Evolutionary conservation across 1,140 invertebrate genomes (phyloP), one percentile per base, ranked within the genome.

Genomic region (Onthophagus taurus): DNA sequence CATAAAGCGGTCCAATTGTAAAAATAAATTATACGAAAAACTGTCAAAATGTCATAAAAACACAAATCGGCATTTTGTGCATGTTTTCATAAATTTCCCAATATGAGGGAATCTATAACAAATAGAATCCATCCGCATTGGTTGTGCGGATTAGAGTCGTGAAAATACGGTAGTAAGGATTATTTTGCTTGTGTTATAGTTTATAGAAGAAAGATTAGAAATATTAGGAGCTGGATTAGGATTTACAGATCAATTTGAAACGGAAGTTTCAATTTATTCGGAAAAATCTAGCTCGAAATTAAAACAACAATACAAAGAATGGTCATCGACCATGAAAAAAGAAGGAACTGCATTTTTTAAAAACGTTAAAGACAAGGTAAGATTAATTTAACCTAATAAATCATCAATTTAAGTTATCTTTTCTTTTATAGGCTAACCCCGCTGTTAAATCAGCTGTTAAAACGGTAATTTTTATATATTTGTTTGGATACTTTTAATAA

Each of bases 181-280:
- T 8, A 9, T n/a, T n/a, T n/a, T n/a, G n/a, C n/a, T n/a, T n/a
- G n/a, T 20, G 11, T 53, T 60, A 19, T 30, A 91, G 83, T 97
- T 97, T 68, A 90, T 95, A 53, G 89, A 93, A 59, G 89, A 92
- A 66, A 72, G 92, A 57, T 67, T 96, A 50, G 82, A 89, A 48
- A 80, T 92, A 70, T 72, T 95, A 23, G 93, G 93, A 67, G 78
- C 81, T 17, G 91, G 90, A 2, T 69, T 83, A 29, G 88, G 89
- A 1, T 91, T 91, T 59, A 84, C 81, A n/a, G 92, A 97, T 65
- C 85, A 93, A 60, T 96, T 96, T 68, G 92, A 97, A 68, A 73
- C 85, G 63, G 91, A 95, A 67, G 83, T 85, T 12, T 87, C 82
- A 51, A 72, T 80, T 41, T 87, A 89, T 64, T 83, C 84, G 0